A percentile compares a stretch with the other conserved stretches of the same genome.
These are phyloP conservation scores for Serinus canaria DNA, from an alignment of 2,113 vertebrate genomes.

Conservation along the genomic window DNA sequence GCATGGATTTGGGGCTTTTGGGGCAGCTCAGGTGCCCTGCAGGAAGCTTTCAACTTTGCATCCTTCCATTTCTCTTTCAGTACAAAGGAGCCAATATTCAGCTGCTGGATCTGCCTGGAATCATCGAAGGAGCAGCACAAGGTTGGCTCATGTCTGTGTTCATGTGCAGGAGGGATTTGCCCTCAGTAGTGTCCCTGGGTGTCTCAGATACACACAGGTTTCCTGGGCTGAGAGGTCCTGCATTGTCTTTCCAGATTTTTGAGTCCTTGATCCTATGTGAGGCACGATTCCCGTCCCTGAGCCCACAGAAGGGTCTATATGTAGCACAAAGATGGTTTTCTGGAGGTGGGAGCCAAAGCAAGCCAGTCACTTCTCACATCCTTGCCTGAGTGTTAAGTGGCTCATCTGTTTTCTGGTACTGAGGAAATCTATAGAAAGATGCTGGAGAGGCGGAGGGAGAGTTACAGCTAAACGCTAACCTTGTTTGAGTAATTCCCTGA, in stretches of 20 bases:
- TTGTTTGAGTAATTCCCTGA: neutral
- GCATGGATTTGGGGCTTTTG: fast-evolving
- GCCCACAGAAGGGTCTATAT: neutral
- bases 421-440: slow-evolving; percentile 43
- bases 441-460: neutral
- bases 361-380: slow-evolving; percentile 47
- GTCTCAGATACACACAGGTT: neutral
- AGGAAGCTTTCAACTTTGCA: neutral
- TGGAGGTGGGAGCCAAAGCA: slow-evolving; percentile 54
- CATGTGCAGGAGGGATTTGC: neutral
- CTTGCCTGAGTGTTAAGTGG: neutral
- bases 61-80: slow-evolving; percentile 67
- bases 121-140: slow-evolving; percentile 98
- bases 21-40: neutral
- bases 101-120: slow-evolving; percentile 95
- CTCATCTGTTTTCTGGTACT: slow-evolving; percentile 33
- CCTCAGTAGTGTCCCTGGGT: neutral
- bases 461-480: neutral
- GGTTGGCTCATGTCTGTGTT: slow-evolving; percentile 69
- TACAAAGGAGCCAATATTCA: slow-evolving; percentile 99
- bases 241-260: neutral
- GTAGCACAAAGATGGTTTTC: slow-evolving; percentile 11
- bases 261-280: neutral
- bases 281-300: neutral
- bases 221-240: neutral